Base-by-base conservation (phyloP, 1,140 invertebrate species). In the Limonius californicus region DNA sequence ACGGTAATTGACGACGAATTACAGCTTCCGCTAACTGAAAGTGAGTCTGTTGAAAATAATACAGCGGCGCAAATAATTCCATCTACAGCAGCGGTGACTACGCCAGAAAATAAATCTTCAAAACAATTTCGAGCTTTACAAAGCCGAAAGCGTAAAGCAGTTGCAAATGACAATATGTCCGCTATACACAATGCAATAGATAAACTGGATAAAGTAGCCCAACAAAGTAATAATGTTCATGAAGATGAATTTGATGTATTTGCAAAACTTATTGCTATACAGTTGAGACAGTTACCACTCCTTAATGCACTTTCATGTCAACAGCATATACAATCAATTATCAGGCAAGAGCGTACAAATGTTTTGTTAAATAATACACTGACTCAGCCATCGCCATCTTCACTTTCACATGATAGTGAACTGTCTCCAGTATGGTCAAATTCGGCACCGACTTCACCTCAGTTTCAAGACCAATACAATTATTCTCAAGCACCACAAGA, bases 121-220 rank as follows among this genome's bases (percentile, higher is more conserved):
- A 39, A 7, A 39, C 2, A 39, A 39, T 14, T 56, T 61, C 56
- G 19, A 53, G 45, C 42, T 32, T 59, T 61, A 56, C 64, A 56
- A 18, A 50, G 19, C 45, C 62, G 57, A 54, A 63, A 61, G 61
- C 62, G 65, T 23, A 61, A 57, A 64, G 59, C 61, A 47, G 12
- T 30, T 35, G 20, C 27, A 59, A 61, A 64, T 21, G 57, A 66
- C 32, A 64, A 64, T n/a, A 58, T 58, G 61, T 63, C 62, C 60
- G 56, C 53, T 55, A 66, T 63, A 60, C 60, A 39, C 32, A 43
- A 57, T 61, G 65, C 57, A 21, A 57, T 66, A 43, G 63, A 64
- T 61, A 64, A 64, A 55, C 53, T 64, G 21, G 63, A 64, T 66
- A 35, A 66, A 66, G 61, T 66, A 63, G 58, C 59, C 50, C 42